Evolutionary conservation across 2,888 invertebrate species (phyloP), one percentile per base, ranked within the genome.

Genomic region (Yponomeuta plumbellus): DNA sequence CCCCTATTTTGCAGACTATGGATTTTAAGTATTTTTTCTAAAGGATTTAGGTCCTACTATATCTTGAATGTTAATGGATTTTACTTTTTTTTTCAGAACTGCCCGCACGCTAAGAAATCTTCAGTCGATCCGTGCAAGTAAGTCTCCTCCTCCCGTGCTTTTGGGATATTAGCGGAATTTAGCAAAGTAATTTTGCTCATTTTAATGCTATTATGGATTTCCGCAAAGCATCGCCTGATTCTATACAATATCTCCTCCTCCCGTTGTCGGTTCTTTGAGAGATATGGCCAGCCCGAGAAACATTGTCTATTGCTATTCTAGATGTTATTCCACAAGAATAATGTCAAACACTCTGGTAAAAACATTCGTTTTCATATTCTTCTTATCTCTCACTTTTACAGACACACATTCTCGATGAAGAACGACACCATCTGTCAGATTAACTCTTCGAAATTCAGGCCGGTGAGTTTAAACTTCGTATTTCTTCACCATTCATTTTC

Each of bases 391-490:
- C 26, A 11, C 23, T n/a, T n/a, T 64, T 76, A 44, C 73, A 85
- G 84, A 67, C 80, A 79, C 61, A 71, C 78, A 2, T 73, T 67
- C 20, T 66, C 72, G 52, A 67, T 72, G 66, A 73, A 70, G 44
- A 74, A 67, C 65, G 71, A 76, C 40, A 69, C 77, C 21, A 69
- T 77, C 57, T 90, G 90, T 67, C 88, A 88, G 73, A 84, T 88
- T 26, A 88, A 86, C 69, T 80, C 87, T 3, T 86, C 88, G 1
- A 85, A 81, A 71, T 81, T 74, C 13, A 78, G 85, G 70, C 85
- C 87, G 39, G 90, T 89, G 69, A 80, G 88, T 80, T 40, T 56
- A 3, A 21, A 59, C 59, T 22, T 11, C 13, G 11, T 17, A 52
- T 17, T 11, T 52, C 34, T 34, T 34, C 8, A 8, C 34, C 8